Evolutionary conservation across 2,888 invertebrate genomes (phyloP).

Genomic region (Cerastis leucographa): DNA sequence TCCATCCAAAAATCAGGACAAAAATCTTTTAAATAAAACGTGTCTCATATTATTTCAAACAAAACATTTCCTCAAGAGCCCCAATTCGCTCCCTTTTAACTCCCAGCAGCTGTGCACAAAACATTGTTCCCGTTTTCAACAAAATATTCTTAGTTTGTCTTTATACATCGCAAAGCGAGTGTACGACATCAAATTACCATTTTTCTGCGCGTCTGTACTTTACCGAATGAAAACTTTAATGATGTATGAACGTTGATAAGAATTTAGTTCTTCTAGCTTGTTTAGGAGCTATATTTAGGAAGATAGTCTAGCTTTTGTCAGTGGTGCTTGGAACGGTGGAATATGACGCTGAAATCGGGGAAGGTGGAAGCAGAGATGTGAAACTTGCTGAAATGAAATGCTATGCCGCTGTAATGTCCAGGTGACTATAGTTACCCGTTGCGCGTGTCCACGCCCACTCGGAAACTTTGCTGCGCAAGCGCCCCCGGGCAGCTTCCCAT

Average conservation of each 20-base stretch:
- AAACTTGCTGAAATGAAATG: not conserved
- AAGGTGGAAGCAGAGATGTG: not conserved
- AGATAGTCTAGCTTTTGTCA: slow-evolving; percentile 7
- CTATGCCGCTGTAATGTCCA: too few species aligned
- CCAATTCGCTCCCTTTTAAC: slow-evolving; percentile 28
- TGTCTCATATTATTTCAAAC: not conserved
- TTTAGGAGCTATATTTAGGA: slow-evolving; percentile 33
- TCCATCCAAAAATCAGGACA: not conserved
- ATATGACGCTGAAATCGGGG: not conserved
- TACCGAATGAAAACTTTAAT: slow-evolving; percentile 75
- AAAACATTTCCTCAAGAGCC: slow-evolving; percentile 19
- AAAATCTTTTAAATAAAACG: not conserved
- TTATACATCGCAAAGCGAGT: slow-evolving; percentile 69
- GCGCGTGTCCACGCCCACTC: too few species aligned
- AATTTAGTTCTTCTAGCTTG: slow-evolving; percentile 30
- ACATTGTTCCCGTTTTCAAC: slow-evolving; percentile 68
- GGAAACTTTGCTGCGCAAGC: too few species aligned
- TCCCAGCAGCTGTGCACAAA: slow-evolving; percentile 70
- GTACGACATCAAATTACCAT: slow-evolving; percentile 76
- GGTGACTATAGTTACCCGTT: too few species aligned
- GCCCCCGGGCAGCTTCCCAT: too few species aligned
- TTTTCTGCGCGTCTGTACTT: slow-evolving; percentile 75
- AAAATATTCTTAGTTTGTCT: slow-evolving; percentile 77
- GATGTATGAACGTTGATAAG: slow-evolving; percentile 76
- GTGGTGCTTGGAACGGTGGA: not conserved